Evolutionary conservation across 2,113 vertebrate genomes (phyloP), one percentile per base, ranked within the genome.

Genomic region (Myotis brandtii): DNA sequence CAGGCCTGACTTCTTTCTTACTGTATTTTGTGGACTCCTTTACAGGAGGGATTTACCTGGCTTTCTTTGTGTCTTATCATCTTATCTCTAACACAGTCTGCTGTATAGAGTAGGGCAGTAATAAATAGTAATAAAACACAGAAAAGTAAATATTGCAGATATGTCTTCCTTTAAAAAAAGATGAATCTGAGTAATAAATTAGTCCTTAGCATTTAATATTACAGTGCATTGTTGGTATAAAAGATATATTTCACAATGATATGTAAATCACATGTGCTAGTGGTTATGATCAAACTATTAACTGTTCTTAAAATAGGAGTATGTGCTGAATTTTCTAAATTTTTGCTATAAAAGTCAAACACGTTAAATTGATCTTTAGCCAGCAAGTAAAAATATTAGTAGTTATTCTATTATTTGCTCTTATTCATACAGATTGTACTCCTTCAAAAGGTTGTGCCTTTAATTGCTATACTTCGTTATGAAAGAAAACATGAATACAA

Each of bases 271-370:
- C 2, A 7, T 30, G 9, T 86, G 7, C 18, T 87, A 34, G 40
- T 86, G n/a, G n/a, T 75, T 89, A 37, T 75, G 54, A 85, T 64
- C 12, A 92, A 66, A 81, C 18, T 94, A 21, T 81, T 50, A 84
- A 54, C 13, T 48, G 16, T 46, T 93, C 14, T 95, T 83, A 91
- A 52, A 52, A 27, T 72, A 54, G 48, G n/a, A 83, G 18, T 75
- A 3, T 46, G 13, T 70, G 77, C 17, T 81, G 3, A 86, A 86
- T 75, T 95, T 79, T 73, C 30, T 43, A 56, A 48, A 9, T 70
- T 16, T 79, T 56, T 56, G 23, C 62, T 84, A 14, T 20, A 50
- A 77, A 92, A 64, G 9, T 66, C 72, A 90, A 86, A 12, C 40
- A 34, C 13, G 18, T 54, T 96, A 59, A 43, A 67, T 80, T 95